phyloP scores from a whole-genome alignment of 2,888 invertebrate species.

The Phymatocera aterrima region DNA sequence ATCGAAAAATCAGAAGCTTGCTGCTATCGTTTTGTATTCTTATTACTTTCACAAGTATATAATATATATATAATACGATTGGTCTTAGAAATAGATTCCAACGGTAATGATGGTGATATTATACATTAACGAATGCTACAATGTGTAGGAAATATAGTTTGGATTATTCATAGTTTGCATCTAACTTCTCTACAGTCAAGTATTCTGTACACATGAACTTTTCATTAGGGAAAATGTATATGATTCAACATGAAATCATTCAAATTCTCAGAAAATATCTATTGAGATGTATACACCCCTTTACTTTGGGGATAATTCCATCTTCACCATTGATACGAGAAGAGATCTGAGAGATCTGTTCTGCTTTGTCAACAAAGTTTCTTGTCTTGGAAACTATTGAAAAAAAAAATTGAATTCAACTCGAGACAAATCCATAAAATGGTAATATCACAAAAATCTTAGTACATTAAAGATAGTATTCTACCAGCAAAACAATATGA shows the following conservation, averaged over 20 bases:
- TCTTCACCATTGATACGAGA: not conserved
- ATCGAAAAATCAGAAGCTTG: too few relatives aligned
- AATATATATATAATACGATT: too few relatives aligned
- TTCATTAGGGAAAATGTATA: not conserved
- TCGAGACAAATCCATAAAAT: not conserved
- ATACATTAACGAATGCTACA: too few relatives aligned
- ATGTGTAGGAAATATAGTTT: too few relatives aligned
- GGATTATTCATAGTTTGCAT: too few relatives aligned
- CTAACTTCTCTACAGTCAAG: too few relatives aligned
- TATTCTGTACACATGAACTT: not conserved
- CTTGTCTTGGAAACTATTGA: not conserved
- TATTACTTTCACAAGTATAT: too few relatives aligned
- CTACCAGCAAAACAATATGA: not conserved
- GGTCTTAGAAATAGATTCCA: too few relatives aligned
- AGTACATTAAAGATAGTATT: not conserved
- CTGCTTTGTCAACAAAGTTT: not conserved
- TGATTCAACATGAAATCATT: not conserved
- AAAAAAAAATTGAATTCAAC: not conserved
- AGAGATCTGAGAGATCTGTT: too few relatives aligned
- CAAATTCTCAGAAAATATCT: not conserved
- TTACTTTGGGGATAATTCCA: not conserved
- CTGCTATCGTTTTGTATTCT: too few relatives aligned
- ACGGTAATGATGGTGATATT: too few relatives aligned
- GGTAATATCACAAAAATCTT: not conserved
- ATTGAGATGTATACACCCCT: not conserved